Base-by-base conservation (phyloP, 1,140 invertebrate species). In the Caerostris darwini region DNA sequence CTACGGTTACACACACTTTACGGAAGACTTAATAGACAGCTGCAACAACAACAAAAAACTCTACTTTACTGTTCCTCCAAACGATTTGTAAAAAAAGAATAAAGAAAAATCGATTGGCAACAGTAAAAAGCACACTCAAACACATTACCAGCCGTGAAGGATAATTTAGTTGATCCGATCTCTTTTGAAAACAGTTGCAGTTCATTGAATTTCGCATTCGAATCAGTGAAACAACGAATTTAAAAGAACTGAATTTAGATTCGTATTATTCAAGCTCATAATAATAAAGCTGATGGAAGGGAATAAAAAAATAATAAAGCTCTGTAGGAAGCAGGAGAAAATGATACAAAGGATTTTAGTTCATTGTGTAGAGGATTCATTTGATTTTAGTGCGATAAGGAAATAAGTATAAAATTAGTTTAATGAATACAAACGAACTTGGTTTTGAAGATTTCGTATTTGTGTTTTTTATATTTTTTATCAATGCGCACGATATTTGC, bases 1-100 rank as follows among this genome's bases (percentile, higher is more conserved):
- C 19, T 58, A 85, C 83, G 83, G 54, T 85, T 85, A 85, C 83
- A 85, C 57, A 54, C 82, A 85, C 82, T 85, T 85, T 85, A 85
- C 83, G 83, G 57, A 59, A 19, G 71, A 77, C 71, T 77, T 77
- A 57, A 59, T 59, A n/a, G 56, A 85, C 54, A 85, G 54, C 34
- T 34, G 34, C 10, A 85, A 57, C 57, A 85, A 85, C 7, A 54
- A 54, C 6, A 59, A 85, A 85, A 85, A 19, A 71, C n/a, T 34
- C 19, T 57, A 58, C 83, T 85, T 85, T 59, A 59, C 83, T 34
- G 57, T 57, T 85, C 83, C 34, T 85, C 57, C 83, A 58, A 67
- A 17, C 56, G 57, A 85, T 17, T 85, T 54, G 64, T 67, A 67
- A 58, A 17, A 19, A 14, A 19, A 50, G n/a, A 3, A 85, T 58